phyloP scores from a whole-genome alignment of 2,113 vertebrate genomes.

The Pseudorectes ferrugineus region DNA sequence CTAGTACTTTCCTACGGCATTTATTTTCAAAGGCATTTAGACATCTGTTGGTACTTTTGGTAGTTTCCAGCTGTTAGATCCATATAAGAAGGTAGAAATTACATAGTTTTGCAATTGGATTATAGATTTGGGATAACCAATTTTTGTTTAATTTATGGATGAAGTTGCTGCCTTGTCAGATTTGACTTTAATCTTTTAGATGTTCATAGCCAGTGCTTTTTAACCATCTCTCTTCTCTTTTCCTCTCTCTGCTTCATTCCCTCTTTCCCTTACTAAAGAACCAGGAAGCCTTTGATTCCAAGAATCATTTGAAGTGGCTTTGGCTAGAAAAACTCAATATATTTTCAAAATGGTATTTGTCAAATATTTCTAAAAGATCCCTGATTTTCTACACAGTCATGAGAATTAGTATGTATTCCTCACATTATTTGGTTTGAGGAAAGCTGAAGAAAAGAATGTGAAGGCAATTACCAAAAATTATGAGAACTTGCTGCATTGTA shows the following conservation, averaged over 20 bases:
- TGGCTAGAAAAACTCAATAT: not conserved
- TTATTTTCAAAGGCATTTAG: slow-evolving; percentile 40
- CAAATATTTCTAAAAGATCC: not conserved
- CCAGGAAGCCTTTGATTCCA: not conserved
- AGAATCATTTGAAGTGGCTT: not conserved
- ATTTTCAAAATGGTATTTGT: not conserved
- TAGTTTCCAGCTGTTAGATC: slow-evolving; percentile 19
- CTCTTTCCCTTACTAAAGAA: not conserved
- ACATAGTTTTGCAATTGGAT: not conserved
- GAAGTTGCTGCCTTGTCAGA: not conserved
- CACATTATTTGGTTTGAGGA: not conserved
- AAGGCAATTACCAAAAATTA: not conserved
- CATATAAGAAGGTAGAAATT: not conserved
- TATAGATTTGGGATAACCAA: not conserved
- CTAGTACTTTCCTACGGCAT: not conserved
- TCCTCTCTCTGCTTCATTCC: not conserved
- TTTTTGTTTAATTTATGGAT: not conserved
- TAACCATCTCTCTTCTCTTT: not conserved
- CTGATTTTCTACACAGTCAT: not conserved
- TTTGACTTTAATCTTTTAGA: not conserved
- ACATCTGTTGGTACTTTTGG: slow-evolving; percentile 12
- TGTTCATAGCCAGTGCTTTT: not conserved
- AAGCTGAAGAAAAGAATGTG: not conserved
- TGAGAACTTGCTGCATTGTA: not conserved
- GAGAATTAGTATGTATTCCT: not conserved